A percentile compares a stretch with the other conserved stretches of the same genome.
phyloP scores from a whole-genome alignment of 2,113 vertebrate species.

The Peromyscus polionotus region DNA sequence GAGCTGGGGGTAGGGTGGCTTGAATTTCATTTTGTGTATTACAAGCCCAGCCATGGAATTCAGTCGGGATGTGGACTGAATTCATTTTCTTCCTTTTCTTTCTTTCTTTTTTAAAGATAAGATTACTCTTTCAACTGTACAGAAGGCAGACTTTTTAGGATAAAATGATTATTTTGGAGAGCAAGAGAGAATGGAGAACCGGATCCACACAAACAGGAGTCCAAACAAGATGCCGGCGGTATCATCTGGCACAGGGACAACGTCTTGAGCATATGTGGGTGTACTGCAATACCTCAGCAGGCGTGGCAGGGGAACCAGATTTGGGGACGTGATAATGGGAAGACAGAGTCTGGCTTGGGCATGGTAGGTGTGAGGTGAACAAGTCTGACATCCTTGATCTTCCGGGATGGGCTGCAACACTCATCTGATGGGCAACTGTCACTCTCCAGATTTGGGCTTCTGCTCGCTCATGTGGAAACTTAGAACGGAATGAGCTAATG shows the following conservation, averaged over 20 bases:
- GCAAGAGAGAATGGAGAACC: not conserved
- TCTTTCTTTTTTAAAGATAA: not conserved
- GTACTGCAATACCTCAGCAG: not conserved
- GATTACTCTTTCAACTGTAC: not conserved
- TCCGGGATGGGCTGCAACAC: fast-evolving
- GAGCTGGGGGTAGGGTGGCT: not conserved
- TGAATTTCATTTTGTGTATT: not conserved
- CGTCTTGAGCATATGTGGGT: fast-evolving
- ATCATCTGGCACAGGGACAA: fast-evolving
- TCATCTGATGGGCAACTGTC: too few relatives aligned
- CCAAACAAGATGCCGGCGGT: fast-evolving
- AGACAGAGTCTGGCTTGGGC: fast-evolving
- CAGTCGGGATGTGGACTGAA: not conserved
- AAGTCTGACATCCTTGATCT: not conserved
- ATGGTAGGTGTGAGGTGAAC: not conserved
- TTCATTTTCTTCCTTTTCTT: not conserved
- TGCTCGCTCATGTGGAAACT: not conserved
- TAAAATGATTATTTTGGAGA: not conserved
- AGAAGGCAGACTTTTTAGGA: not conserved
- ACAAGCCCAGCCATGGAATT: not conserved
- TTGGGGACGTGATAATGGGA: not conserved
- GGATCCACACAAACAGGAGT: not conserved
- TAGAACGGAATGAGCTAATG: not conserved
- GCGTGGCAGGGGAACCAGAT: not conserved
- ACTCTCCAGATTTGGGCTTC: not conserved